A percentile compares a stretch with the other conserved stretches of the same genome.
These are phyloP conservation scores for Pandemis heparana DNA, from an alignment of 2,888 invertebrate species.

Conservation along the genomic window DNA sequence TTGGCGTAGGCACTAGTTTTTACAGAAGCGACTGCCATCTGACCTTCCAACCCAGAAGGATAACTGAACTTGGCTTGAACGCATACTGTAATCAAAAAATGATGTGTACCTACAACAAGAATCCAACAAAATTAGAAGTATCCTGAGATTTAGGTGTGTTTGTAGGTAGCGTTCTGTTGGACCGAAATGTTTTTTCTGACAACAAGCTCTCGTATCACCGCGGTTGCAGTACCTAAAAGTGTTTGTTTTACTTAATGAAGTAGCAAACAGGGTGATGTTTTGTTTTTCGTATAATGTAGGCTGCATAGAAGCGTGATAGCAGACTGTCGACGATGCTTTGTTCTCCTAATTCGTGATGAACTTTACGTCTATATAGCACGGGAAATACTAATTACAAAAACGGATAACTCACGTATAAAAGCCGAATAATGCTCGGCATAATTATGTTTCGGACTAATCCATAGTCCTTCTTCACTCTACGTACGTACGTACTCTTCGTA, in stretches of 20 bases:
- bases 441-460: too few relatives aligned
- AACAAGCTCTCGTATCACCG: slow-evolving; percentile 25
- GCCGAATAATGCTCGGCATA: too few relatives aligned
- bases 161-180: background rate
- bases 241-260: slow-evolving; percentile 38
- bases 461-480: too few relatives aligned
- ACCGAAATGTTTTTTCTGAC: slow-evolving; percentile 16
- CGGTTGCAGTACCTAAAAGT: slow-evolving; percentile 22
- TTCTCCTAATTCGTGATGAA: background rate
- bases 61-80: too few relatives aligned
- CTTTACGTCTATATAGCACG: background rate
- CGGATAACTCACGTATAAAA: too few relatives aligned
- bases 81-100: too few relatives aligned
- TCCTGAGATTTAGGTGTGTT: background rate
- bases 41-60: too few relatives aligned
- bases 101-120: too few relatives aligned
- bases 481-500: too few relatives aligned
- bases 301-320: slow-evolving; percentile 14
- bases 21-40: too few relatives aligned
- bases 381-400: too few relatives aligned
- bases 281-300: slow-evolving; percentile 19
- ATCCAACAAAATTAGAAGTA: background rate
- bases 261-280: slow-evolving; percentile 28
- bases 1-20: too few relatives aligned
- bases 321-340: background rate